These are phyloP conservation scores for Ammospiza nelsoni DNA, from an alignment of 2,113 vertebrate species.

Conservation along the genomic window DNA sequence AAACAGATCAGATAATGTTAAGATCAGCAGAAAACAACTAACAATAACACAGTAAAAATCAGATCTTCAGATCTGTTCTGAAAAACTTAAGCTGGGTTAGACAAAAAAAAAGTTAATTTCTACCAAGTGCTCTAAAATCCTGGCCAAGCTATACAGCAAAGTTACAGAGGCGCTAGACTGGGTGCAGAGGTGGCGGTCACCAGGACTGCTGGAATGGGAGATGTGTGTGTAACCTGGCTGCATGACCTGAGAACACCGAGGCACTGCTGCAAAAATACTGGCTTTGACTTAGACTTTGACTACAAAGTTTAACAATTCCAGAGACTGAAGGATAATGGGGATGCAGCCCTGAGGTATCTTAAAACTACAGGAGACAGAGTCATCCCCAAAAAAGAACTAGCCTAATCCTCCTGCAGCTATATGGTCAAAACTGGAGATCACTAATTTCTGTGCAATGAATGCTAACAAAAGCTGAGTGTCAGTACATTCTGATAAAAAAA, in stretches of 20 bases:
- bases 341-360: background rate
- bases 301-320: background rate
- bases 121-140: background rate
- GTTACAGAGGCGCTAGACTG: background rate
- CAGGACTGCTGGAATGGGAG: background rate
- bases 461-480: background rate
- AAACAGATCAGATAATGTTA: conserved; percentile 47
- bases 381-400: background rate
- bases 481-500: background rate
- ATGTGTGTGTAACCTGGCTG: background rate
- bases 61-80: background rate
- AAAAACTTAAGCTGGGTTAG: background rate
- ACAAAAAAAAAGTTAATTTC: background rate
- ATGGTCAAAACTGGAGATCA: background rate
- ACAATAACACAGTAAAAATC: background rate
- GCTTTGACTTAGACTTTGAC: background rate
- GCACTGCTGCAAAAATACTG: background rate
- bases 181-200: background rate
- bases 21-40: conserved; percentile 19
- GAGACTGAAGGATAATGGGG: background rate
- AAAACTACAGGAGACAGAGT: background rate
- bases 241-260: background rate
- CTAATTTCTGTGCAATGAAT: background rate
- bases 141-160: background rate
- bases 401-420: background rate